Conservation (phyloP, 2,113 vertebrate species). For the Hyaena hyaena region DNA sequence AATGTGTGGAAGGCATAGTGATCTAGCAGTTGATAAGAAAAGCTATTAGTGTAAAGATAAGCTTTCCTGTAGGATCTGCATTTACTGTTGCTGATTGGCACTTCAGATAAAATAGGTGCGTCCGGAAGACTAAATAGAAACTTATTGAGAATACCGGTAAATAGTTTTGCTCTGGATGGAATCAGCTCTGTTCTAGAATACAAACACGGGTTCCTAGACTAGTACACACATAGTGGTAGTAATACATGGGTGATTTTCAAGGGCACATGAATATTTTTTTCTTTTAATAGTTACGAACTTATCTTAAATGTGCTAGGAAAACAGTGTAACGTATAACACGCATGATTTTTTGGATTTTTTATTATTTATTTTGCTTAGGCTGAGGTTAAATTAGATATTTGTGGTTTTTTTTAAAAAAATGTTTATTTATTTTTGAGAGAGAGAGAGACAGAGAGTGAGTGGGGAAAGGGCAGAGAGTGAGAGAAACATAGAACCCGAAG, state of each 20-base stretch:
- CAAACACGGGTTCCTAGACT: not conserved
- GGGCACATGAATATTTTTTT: not conserved
- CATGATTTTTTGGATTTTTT: not conserved
- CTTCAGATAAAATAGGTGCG: slow-evolving; percentile 48
- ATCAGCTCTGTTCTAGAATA: not conserved
- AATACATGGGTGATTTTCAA: not conserved
- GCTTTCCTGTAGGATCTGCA: slow-evolving; percentile 69
- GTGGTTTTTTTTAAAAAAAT: not conserved
- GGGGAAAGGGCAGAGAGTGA: too few species aligned
- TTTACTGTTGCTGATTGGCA: slow-evolving; percentile 13
- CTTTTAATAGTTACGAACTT: not conserved
- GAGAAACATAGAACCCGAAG: too few species aligned
- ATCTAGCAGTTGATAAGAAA: slow-evolving; percentile 79
- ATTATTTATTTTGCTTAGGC: not conserved
- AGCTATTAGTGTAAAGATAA: slow-evolving; percentile 76
- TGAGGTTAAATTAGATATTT: slow-evolving; percentile 23
- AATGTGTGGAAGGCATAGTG: slow-evolving; percentile 75
- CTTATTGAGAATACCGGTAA: not conserved
- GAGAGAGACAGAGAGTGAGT: too few species aligned
- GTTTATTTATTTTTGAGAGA: too few species aligned
- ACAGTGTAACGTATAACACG: not conserved
- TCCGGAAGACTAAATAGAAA: not conserved
- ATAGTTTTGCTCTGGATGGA: not conserved
- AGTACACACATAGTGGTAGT: rapidly evolving
- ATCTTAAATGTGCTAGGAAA: not conserved